Evolutionary conservation across 2,888 invertebrate species (phyloP), one percentile per base, ranked within the genome.

Genomic region (Dinocampus coccinellae): DNA sequence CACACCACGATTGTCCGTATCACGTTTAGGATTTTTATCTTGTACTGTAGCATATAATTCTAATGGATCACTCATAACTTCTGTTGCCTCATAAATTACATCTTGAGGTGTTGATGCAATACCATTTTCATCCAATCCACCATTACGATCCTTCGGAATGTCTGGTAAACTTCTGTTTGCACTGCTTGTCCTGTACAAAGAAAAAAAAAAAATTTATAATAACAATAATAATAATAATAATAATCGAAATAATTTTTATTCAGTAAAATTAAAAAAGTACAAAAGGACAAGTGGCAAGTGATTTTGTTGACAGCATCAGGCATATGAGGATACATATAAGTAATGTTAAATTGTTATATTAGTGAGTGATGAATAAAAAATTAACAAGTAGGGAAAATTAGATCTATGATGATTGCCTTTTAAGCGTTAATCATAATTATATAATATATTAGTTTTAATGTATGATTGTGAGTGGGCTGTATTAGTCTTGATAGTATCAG

Each of bases 41-140:
- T 92, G 92, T 16, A 96, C 94, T 6, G 95, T 96, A 42, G 95
- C 96, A 85, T 96, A 96, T 74, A 95, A 90, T 84, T 95, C 96
- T 0, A 95, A 96, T 61, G 94, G 94, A 86, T 96, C 95, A 2
- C 92, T 92, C 75, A 80, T 83, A 73, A 80, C 83, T 82, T 80
- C 86, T 58, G 81, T 84, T 57, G 80, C 87, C 82, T 85, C 87
- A 72, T 87, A 87, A 74, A 87, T 85, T 63, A 82, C 79, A 75
- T 84, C 86, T 65, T 79, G 81, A 22, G 78, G 74, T 26, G 72
- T 75, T 11, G 82, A 80, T 77, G 80, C 83, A 70, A 75, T 79
- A 71, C 22, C 77, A 77, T 82, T 81, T 69, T 76, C 82, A 70
- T 84, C 87, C 55, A 89, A 88, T 79, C 90, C 91, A 75, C 89